Conservation (phyloP, 1,140 invertebrate species). For the Sitophilus oryzae region DNA sequence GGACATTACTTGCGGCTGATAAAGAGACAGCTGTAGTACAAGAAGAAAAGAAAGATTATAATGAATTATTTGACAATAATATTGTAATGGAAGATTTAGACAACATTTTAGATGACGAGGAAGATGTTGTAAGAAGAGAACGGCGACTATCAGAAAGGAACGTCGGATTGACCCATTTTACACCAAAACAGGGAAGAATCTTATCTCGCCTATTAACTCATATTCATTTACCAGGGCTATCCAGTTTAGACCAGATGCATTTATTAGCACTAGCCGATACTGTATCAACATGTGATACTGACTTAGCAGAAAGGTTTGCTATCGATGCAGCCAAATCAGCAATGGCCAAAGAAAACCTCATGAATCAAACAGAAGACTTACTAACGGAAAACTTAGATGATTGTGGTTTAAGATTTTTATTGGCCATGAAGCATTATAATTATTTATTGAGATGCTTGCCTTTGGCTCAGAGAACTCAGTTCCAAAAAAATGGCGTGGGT, state of each 20-base stretch:
- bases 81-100: constrained; percentile 75
- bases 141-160: constrained; percentile 49
- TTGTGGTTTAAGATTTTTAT: constrained; percentile 90
- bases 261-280: constrained; percentile 95
- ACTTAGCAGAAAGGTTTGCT: constrained; percentile 78
- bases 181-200: constrained; percentile 70
- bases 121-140: constrained; percentile 50
- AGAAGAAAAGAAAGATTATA: constrained; percentile 63
- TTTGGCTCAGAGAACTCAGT: constrained; percentile 73
- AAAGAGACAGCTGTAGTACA: constrained; percentile 60
- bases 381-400: constrained; percentile 87
- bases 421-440: constrained; percentile 97
- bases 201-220: constrained; percentile 88
- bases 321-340: constrained; percentile 68
- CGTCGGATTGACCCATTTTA: constrained; percentile 66
- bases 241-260: constrained; percentile 99
- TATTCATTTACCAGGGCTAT: constrained; percentile 92
- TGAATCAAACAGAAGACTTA: constrained; percentile 57
- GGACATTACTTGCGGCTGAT: constrained; percentile 91
- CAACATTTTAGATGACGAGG: constrained; percentile 66
- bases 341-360: constrained; percentile 62
- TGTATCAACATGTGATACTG: constrained; percentile 86
- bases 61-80: constrained; percentile 77
- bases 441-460: constrained; percentile 91
- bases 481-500: constrained; percentile 85